Percentiles rank a stretch among this genome's conserved stretches.
These are phyloP conservation scores for Cinara cedri DNA, from an alignment of 2,888 invertebrate species.

Conservation along the genomic window DNA sequence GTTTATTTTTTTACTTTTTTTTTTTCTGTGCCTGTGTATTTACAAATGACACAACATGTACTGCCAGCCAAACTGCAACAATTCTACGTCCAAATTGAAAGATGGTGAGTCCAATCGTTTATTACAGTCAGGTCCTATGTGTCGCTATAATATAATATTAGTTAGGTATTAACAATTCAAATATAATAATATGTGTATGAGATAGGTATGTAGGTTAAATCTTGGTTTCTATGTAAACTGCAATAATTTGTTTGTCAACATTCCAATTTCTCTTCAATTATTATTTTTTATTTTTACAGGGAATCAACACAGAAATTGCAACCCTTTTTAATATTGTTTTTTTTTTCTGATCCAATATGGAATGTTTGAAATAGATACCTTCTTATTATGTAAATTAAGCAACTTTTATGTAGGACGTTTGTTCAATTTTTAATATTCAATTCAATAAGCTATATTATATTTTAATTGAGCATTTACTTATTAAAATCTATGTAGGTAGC, in stretches of 20 bases:
- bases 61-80: slow-evolving; percentile 62
- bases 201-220: slow-evolving; percentile 12
- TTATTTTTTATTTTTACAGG: too few relatives aligned
- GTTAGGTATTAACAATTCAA: background rate
- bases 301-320: too few relatives aligned
- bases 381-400: too few relatives aligned
- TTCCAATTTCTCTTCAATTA: background rate
- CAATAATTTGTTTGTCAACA: background rate
- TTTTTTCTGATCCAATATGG: too few relatives aligned
- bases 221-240: background rate
- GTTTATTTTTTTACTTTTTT: background rate
- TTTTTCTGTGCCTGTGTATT: background rate
- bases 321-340: too few relatives aligned
- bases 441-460: too few relatives aligned
- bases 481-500: too few relatives aligned
- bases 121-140: background rate
- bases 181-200: background rate
- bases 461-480: too few relatives aligned
- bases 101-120: slow-evolving; percentile 60
- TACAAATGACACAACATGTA: slow-evolving; percentile 60
- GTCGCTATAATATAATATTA: background rate
- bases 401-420: too few relatives aligned
- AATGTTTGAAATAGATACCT: too few relatives aligned
- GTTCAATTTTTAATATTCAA: too few relatives aligned
- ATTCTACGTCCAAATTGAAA: slow-evolving; percentile 61